Evolutionary conservation across 2,113 vertebrate species (phyloP).

Genomic region (Microtus ochrogaster): DNA sequence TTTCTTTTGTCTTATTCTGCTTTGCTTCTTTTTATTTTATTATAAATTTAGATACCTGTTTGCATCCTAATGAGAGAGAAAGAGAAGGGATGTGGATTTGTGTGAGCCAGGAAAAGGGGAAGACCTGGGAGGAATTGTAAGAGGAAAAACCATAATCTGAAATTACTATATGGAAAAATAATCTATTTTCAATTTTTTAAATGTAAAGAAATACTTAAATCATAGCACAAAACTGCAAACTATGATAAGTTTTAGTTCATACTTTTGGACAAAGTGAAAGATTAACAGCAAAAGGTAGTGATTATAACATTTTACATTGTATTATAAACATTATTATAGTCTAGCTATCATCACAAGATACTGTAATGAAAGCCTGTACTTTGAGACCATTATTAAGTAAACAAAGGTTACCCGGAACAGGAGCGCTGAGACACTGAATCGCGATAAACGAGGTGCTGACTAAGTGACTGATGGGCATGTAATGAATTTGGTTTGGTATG

Average conservation of each 20-base stretch:
- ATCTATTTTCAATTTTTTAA: neutral
- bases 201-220: neutral
- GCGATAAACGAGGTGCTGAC: neutral
- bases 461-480: neutral
- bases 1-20: neutral
- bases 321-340: neutral
- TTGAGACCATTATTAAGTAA: constrained; percentile 13
- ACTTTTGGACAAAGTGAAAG: neutral
- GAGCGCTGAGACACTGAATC: neutral
- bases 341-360: neutral
- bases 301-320: neutral
- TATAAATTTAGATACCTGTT: neutral
- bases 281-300: neutral
- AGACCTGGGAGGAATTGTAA: neutral
- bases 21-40: neutral
- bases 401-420: neutral
- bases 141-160: neutral
- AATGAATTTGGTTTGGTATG: too few relatives aligned
- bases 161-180: neutral
- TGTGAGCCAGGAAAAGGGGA: neutral
- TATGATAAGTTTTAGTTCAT: neutral
- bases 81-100: neutral
- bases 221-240: neutral
- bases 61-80: neutral
- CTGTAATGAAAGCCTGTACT: neutral